Base-by-base conservation (phyloP, 2,797 vertebrate species). In the Pangasius djambal region DNA sequence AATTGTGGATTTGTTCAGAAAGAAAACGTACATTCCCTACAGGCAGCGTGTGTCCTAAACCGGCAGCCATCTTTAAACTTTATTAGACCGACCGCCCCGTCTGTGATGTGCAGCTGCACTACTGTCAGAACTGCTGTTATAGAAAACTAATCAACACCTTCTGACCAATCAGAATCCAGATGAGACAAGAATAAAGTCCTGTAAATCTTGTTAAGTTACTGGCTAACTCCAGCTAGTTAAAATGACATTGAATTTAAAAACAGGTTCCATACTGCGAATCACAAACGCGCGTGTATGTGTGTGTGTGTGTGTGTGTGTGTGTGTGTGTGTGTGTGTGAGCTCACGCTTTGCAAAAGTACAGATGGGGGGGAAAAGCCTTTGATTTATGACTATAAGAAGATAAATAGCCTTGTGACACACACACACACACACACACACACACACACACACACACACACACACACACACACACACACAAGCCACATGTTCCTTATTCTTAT, bases 301-400 rank as follows among this genome's bases (percentile, higher is more conserved):
- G 16, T 20, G 70, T 75, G 44, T 50, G 74, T 28, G 37, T 48
- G 40, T 75, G 72, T 44, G 72, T 44, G 72, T 75, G 72, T 75
- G 72, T 75, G 40, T 77, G 74, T 48, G 74, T 75, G 72, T 75
- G 72, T 48, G 74, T 50, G 75, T 78, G 75, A 18, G 31, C 22
- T 61, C 34, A 65, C 2, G 10, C 61, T 67, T 79, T 48, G 75
- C 40, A 20, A 55, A 59, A 67, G 25, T 28, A n/a, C 86, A 79
- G 48, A 81, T 50, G 77, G 50, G 2, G 10, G 0, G 20, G 70
- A 52, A 81, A 44, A 57, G 8, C 9, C 31, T 77, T 78, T 79
- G 61, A 87, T 79, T 87, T 65, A 79, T 87, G 86, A 65, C 57
- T 78, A 15, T 78, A 48, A 50, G 85, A 86, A 34, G 37, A 87